Conservation (phyloP, 2,797 vertebrate genomes). For the Fratercula arctica region DNA sequence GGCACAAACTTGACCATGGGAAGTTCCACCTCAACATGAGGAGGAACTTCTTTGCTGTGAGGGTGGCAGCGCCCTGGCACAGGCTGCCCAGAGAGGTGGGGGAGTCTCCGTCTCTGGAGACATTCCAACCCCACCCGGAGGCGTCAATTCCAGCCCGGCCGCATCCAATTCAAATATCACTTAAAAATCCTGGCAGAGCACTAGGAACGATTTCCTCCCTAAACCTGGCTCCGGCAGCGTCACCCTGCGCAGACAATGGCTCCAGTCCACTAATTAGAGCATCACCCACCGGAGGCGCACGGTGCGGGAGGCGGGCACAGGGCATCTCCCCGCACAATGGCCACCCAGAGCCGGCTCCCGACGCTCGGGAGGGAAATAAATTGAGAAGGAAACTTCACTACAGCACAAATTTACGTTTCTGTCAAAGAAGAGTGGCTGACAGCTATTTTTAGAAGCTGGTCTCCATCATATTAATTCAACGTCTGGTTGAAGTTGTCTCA, state of each 20-base stretch:
- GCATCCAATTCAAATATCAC: background rate
- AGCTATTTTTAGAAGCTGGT: conserved; percentile 52
- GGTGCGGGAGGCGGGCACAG: background rate
- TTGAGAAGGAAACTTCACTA: background rate
- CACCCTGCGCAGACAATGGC: background rate
- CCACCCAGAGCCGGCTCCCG: background rate
- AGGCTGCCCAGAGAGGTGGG: too few species aligned
- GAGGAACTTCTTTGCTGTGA: too few species aligned
- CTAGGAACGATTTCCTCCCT: background rate
- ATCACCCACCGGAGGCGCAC: fast-evolving
- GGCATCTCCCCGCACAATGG: background rate
- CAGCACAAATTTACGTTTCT: conserved; percentile 33
- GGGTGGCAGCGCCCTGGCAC: too few species aligned
- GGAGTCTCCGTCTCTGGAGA: too few species aligned
- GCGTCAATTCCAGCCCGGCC: background rate
- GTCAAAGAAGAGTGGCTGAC: conserved; percentile 61
- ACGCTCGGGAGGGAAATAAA: background rate
- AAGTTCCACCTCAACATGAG: too few species aligned
- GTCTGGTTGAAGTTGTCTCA: conserved; percentile 57
- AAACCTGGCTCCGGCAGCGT: background rate
- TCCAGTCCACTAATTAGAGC: background rate
- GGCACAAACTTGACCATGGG: too few species aligned
- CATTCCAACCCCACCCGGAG: too few species aligned
- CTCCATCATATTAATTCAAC: conserved; percentile 66
- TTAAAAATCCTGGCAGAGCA: background rate